Conservation (phyloP, 35 echinoderm and acorn worm genomes). For the Strongylocentrotus purpuratus region DNA sequence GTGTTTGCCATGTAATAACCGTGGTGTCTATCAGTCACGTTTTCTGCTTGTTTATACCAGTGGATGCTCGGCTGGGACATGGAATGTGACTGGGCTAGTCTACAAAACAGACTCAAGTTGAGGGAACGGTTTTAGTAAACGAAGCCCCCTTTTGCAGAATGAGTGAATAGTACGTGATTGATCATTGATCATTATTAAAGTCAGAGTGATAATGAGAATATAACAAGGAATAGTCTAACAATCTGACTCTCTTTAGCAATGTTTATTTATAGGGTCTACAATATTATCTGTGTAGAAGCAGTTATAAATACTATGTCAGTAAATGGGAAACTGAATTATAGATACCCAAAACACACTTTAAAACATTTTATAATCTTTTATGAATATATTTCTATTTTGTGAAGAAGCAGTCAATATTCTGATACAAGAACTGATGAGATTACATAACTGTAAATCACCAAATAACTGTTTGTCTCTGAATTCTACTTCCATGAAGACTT, state of each 20-base stretch:
- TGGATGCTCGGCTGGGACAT: background rate
- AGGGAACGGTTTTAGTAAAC: background rate
- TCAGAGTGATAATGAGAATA: background rate
- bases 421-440: too few species aligned
- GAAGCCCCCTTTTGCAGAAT: background rate
- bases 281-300: too few species aligned
- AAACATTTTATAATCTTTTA: too few species aligned
- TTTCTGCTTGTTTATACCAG: slow-evolving; percentile 8
- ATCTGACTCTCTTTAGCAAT: background rate
- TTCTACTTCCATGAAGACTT: too few species aligned
- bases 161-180: background rate
- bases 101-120: background rate
- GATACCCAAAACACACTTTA: too few species aligned
- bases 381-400: too few species aligned
- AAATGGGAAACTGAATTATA: too few species aligned
- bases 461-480: too few species aligned
- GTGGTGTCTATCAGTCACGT: background rate
- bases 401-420: too few species aligned
- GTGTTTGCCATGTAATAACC: background rate
- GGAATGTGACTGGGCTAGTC: background rate
- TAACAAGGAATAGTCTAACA: background rate
- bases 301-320: too few species aligned
- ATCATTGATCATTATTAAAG: too few species aligned
- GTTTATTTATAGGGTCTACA: background rate
- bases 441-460: too few species aligned